Percentiles rank a stretch among this genome's conserved stretches.
Evolutionary conservation across 2,888 invertebrate species (phyloP).

Genomic region (Cyclophora albipunctata): DNA sequence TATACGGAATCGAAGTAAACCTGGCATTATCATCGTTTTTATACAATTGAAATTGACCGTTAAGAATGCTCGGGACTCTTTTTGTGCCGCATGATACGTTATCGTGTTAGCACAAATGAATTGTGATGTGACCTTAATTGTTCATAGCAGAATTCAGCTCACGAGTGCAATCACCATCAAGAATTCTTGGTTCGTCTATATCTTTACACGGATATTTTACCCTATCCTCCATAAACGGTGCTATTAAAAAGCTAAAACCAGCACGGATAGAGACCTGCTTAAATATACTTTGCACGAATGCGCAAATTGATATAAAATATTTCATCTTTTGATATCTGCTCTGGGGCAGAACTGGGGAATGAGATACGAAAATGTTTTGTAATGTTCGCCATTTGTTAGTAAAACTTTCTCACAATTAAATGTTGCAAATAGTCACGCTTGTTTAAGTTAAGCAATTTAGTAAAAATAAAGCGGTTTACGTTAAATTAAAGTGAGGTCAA

Average conservation of each 20-base stretch:
- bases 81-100: no score
- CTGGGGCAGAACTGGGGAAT: constrained; percentile 21
- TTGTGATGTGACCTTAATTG: neutral
- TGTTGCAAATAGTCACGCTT: no score
- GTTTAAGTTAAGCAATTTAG: constrained; percentile 9
- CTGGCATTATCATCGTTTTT: constrained; percentile 23
- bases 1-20: constrained; percentile 27
- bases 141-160: constrained; percentile 30
- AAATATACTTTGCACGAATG: constrained; percentile 67
- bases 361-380: constrained; percentile 21
- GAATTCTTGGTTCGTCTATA: constrained; percentile 47
- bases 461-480: constrained; percentile 3
- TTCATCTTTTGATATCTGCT: constrained; percentile 54
- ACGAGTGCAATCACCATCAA: constrained; percentile 40
- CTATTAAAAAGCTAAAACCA: constrained; percentile 63
- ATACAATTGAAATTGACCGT: constrained; percentile 3
- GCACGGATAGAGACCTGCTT: constrained; percentile 48
- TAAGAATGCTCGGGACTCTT: no score
- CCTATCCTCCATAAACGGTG: constrained; percentile 54
- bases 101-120: no score
- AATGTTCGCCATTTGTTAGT: constrained; percentile 4
- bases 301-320: constrained; percentile 70
- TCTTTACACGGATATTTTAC: constrained; percentile 53
- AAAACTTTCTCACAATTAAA: constrained; percentile 1
- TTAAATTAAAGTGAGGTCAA: no score